Conservation (phyloP, 2,888 invertebrate species). For the Drosophila subquinaria region DNA sequence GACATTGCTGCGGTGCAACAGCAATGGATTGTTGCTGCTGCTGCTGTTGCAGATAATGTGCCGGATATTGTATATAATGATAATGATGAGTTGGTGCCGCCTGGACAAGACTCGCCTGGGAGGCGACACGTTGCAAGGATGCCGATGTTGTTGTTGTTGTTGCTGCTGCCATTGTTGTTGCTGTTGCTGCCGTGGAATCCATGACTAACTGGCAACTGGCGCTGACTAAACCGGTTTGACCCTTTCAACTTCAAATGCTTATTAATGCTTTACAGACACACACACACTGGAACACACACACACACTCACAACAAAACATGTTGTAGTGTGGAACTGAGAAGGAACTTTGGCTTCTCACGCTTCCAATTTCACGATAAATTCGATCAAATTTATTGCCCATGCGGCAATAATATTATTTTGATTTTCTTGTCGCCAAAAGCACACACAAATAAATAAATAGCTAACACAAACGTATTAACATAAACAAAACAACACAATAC, state of each 20-base stretch:
- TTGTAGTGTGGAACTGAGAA: constrained; percentile 10
- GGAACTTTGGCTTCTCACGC: constrained; percentile 69
- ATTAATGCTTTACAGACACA: constrained; percentile 60
- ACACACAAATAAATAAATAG: constrained; percentile 51
- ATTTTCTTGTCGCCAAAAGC: constrained; percentile 33
- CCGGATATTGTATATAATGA: constrained; percentile 85
- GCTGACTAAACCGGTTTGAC: constrained; percentile 82
- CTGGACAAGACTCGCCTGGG: constrained; percentile 88
- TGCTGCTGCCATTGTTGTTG: constrained; percentile 24
- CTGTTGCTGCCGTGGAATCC: constrained; percentile 31
- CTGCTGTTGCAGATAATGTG: constrained; percentile 62
- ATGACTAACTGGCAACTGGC: constrained; percentile 53
- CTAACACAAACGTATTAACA: constrained; percentile 68
- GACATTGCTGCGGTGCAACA: constrained; percentile 56
- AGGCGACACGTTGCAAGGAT: constrained; percentile 86
- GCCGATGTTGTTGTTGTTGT: constrained; percentile 37
- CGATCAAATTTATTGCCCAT: constrained; percentile 65
- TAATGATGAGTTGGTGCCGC: constrained; percentile 85
- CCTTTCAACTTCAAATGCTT: constrained; percentile 77
- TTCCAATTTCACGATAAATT: constrained; percentile 67
- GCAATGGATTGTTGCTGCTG: constrained; percentile 7
- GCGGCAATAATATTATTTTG: constrained; percentile 46
- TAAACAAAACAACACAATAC: constrained; percentile 60
- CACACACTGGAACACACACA: constrained; percentile 23
- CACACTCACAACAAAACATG: constrained; percentile 33